These are phyloP conservation scores for Antechinus stuartii DNA, from an alignment of 2,113 vertebrate genomes.

Conservation along the genomic window DNA sequence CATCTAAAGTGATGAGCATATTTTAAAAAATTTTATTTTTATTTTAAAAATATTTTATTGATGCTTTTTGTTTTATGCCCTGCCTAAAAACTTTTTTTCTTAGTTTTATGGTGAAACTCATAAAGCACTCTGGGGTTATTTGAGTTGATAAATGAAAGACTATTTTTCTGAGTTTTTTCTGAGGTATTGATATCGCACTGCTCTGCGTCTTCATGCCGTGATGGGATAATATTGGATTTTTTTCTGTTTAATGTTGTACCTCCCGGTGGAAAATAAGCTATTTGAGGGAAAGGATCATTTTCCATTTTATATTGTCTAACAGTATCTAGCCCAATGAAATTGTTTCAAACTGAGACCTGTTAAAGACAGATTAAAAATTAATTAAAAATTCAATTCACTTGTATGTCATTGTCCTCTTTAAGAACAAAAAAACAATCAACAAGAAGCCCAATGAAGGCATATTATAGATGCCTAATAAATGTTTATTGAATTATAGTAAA, in stretches of 20 bases:
- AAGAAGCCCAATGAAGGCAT: neutral
- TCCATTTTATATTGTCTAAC: neutral
- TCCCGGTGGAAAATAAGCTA: neutral
- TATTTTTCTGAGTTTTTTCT: slow-evolving; percentile 43
- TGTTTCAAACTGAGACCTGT: no score
- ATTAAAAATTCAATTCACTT: no score
- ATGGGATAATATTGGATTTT: neutral
- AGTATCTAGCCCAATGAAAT: neutral
- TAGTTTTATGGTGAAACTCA: neutral
- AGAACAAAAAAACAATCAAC: no score
- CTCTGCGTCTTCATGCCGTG: neutral
- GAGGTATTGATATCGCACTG: neutral
- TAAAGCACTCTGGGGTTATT: slow-evolving; percentile 12
- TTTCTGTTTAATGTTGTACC: neutral
- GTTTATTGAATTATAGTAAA: neutral
- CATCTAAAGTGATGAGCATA: slow-evolving; percentile 37
- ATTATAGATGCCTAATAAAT: neutral
- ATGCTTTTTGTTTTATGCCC: neutral
- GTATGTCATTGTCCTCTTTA: no score
- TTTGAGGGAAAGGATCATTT: neutral
- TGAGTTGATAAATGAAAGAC: neutral
- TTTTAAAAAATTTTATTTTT: neutral
- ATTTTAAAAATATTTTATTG: slow-evolving; percentile 16
- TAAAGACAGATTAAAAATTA: no score
- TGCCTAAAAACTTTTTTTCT: neutral